Percentiles rank a stretch among this genome's conserved stretches.
Conservation (phyloP, 1,140 invertebrate genomes). For the Semibalanus balanoides region DNA sequence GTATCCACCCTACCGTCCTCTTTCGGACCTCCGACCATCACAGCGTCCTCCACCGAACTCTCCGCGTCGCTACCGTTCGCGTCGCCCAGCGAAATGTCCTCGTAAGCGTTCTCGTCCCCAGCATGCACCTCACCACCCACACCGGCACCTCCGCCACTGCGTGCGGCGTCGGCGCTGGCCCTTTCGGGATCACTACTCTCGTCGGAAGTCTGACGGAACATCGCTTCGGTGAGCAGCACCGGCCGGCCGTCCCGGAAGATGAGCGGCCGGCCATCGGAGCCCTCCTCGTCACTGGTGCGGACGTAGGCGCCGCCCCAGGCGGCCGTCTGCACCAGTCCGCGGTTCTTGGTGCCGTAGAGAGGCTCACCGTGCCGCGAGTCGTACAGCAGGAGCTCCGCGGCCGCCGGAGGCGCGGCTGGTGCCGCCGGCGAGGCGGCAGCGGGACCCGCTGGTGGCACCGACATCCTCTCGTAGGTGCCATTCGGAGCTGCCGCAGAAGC, state of each 20-base stretch:
- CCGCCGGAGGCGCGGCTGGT: not conserved
- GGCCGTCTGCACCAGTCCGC: constrained; percentile 17
- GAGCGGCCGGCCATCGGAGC: constrained; percentile 10
- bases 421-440: not conserved
- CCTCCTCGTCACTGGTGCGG: constrained; percentile 7
- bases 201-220: constrained; percentile 18
- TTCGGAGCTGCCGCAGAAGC: constrained; percentile 8
- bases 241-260: constrained; percentile 19
- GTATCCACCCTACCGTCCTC: too few relatives aligned
- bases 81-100: not conserved
- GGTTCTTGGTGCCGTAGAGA: constrained; percentile 21
- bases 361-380: constrained; percentile 22
- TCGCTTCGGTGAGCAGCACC: constrained; percentile 21
- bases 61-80: too few relatives aligned
- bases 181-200: constrained; percentile 1
- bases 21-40: not conserved
- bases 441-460: too few relatives aligned
- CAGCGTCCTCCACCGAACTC: too few relatives aligned
- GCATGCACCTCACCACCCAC: too few relatives aligned
- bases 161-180: not conserved
- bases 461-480: not conserved
- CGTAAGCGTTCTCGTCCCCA: not conserved
- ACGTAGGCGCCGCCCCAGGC: constrained; percentile 21
- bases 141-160: too few relatives aligned
- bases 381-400: constrained; percentile 20